These are phyloP conservation scores for Meteorus cinctellus DNA, from an alignment of 2,888 invertebrate genomes.

Conservation along the genomic window DNA sequence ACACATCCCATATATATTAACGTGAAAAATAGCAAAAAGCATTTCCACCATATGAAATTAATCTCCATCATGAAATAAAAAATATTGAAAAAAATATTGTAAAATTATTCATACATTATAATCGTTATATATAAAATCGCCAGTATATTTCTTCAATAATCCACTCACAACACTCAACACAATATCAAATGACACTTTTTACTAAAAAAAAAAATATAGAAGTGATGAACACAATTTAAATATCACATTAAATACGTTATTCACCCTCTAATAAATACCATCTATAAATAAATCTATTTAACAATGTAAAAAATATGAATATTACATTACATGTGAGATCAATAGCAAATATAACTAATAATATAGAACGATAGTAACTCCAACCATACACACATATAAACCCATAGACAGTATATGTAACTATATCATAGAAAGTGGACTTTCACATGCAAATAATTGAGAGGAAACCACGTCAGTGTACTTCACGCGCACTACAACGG, in stretches of 20 bases:
- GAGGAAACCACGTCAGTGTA: constrained; percentile 46
- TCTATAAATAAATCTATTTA: not conserved
- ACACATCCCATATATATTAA: not conserved
- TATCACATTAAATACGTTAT: not conserved
- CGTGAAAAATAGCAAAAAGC: not conserved
- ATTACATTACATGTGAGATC: not conserved
- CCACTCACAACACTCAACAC: not conserved
- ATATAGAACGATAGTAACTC: constrained; percentile 25
- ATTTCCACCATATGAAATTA: not conserved
- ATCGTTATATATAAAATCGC: not conserved
- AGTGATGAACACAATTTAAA: not conserved
- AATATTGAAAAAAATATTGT: not conserved
- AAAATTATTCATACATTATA: not conserved
- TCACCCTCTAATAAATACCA: not conserved
- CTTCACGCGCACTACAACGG: constrained; percentile 40
- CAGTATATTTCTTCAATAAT: not conserved
- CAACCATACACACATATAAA: constrained; percentile 27
- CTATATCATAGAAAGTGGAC: constrained; percentile 27
- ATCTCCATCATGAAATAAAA: not conserved
- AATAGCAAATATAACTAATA: constrained; percentile 27
- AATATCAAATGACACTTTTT: not conserved
- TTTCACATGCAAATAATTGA: constrained; percentile 47
- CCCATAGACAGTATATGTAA: not conserved
- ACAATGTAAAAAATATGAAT: not conserved
- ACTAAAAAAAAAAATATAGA: not conserved